Evolutionary conservation across 2,797 vertebrate species (phyloP).

Genomic region (Hylomyscus alleni): DNA sequence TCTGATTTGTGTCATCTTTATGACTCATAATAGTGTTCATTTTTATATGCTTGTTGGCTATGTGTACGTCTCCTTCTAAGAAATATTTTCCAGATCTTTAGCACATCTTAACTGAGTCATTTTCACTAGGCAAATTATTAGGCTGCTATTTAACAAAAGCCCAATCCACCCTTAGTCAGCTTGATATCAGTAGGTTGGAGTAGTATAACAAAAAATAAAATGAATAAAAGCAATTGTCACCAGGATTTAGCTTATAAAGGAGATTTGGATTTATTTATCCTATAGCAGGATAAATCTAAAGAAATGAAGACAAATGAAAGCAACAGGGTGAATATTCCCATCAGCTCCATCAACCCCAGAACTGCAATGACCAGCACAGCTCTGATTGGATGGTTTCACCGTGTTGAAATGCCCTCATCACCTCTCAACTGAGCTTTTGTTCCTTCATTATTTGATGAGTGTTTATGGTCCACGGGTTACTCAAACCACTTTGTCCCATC

Average conservation of each 20-base stretch:
- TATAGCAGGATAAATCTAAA: neutral
- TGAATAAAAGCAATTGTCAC: neutral
- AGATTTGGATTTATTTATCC: no score
- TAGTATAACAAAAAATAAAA: neutral
- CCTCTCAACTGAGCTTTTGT: neutral
- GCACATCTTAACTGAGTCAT: neutral
- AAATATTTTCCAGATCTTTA: neutral
- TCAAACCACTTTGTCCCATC: neutral
- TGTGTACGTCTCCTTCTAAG: neutral
- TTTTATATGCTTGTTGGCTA: neutral
- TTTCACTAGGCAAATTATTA: neutral
- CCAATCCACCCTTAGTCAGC: neutral
- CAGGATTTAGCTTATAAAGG: neutral
- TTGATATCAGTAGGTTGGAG: neutral
- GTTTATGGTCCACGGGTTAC: neutral
- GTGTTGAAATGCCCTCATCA: neutral
- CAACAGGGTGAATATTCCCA: fast-evolving
- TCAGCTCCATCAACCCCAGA: neutral
- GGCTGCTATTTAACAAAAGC: neutral
- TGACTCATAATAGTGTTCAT: neutral
- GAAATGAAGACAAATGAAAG: neutral
- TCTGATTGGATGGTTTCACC: neutral
- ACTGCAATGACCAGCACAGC: fast-evolving
- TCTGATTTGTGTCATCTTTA: neutral
- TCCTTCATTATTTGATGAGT: neutral